A percentile compares a stretch with the other conserved stretches of the same genome.
Evolutionary conservation across 2,113 vertebrate genomes (phyloP).

Genomic region (Oriolus oriolus): DNA sequence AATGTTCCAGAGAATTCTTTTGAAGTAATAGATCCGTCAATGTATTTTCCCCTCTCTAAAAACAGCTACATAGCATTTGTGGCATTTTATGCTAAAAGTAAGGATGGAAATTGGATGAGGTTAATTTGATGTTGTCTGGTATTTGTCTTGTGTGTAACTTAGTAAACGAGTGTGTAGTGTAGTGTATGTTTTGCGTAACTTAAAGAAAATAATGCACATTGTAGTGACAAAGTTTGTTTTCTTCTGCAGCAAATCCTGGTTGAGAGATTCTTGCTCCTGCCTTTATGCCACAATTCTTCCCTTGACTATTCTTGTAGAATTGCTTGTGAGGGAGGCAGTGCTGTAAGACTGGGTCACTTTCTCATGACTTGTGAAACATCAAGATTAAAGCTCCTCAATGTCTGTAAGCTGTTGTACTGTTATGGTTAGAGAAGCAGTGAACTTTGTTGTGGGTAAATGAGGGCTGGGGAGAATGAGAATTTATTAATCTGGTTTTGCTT

Average conservation of each 20-base stretch:
- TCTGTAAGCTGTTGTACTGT: not conserved
- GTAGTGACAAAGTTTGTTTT: not conserved
- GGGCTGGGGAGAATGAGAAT: not conserved
- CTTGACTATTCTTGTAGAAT: not conserved
- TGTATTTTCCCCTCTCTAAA: not conserved
- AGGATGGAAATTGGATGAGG: not conserved
- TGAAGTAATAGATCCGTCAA: not conserved
- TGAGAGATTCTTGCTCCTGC: not conserved
- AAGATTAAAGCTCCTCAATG: not conserved
- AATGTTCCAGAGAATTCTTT: not conserved
- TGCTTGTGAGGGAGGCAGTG: not conserved
- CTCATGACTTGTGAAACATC: not conserved
- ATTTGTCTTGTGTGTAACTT: not conserved
- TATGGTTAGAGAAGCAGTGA: not conserved
- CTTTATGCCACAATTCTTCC: not conserved
- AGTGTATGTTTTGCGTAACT: not conserved
- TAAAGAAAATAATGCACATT: not conserved
- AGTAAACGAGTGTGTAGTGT: not conserved
- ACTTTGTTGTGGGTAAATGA: not conserved
- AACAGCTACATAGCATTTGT: not conserved
- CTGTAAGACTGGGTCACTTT: not conserved
- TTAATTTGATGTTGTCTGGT: not conserved
- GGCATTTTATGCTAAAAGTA: not conserved
- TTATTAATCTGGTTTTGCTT: not conserved
- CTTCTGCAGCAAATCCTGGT: not conserved